Evolutionary conservation across 2,888 invertebrate genomes (phyloP), one percentile per base, ranked within the genome.

Genomic region (Altica lythri): DNA sequence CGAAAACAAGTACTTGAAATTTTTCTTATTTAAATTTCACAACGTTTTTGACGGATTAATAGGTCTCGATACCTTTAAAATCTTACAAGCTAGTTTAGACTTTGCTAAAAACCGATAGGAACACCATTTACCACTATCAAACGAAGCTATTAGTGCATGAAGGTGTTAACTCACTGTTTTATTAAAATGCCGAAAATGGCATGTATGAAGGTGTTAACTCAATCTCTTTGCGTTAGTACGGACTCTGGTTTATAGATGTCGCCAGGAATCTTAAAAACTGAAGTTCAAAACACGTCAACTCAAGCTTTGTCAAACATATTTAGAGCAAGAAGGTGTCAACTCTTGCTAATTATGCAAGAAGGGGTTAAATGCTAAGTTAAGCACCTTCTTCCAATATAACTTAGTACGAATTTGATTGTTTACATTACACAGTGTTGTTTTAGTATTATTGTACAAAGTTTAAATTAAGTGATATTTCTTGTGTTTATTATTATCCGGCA

Each of bases 121-220:
- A n/a, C n/a, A n/a, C n/a, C n/a, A n/a, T n/a, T n/a, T n/a, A n/a
- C n/a, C n/a, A n/a, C n/a, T n/a, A n/a, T n/a, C n/a, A n/a, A n/a
- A n/a, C n/a, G n/a, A n/a, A n/a, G n/a, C n/a, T 22, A 22, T 22
- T 22, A 22, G 22, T 22, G 22, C 22, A 44, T 44, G 30, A 44
- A 30, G 44, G 30, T 17, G 30, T 17, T 44, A 29, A 29, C 29
- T 4, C 30, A 44, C 29, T 44, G 5, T 44, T 14, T 27, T 29
- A 44, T 1, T 44, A 14, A 44, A 44, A 44, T 44, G 30, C 1
- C 30, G 30, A 29, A 44, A 44, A 44, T 44, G 19, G 2, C 13
- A 29, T 44, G 44, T 44, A 44, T 29, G 29, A 30, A 44, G 17
- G 29, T 30, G 44, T 30, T 29, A 29, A 44, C 44, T 44, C 44